Evolutionary conservation across 2,797 vertebrate genomes (phyloP).

Genomic region (Pseudomugil gertrudae): DNA sequence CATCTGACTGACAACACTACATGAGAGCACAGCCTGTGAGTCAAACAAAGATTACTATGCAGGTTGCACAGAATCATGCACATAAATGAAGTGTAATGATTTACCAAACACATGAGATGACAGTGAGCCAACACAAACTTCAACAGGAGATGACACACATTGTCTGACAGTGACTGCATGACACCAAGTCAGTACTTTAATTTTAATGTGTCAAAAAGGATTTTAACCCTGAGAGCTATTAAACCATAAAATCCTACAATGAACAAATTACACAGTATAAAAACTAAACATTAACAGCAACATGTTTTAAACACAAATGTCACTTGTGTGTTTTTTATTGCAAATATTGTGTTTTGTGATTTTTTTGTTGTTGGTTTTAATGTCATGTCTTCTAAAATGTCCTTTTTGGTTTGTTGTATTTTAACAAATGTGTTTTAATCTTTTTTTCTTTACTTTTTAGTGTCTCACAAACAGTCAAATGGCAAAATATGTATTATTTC

Average conservation of each 20-base stretch:
- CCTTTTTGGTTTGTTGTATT: neutral
- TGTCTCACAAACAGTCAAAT: neutral
- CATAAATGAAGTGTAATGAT: slow-evolving; percentile 33
- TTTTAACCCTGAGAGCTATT: slow-evolving; percentile 6
- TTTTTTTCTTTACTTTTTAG: no score
- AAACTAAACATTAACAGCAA: neutral
- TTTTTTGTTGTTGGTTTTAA: neutral
- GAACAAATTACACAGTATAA: neutral
- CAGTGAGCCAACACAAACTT: slow-evolving; percentile 29
- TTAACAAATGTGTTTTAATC: neutral
- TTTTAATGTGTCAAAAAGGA: neutral
- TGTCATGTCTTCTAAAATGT: neutral
- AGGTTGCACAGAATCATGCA: slow-evolving; percentile 41
- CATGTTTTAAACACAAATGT: neutral
- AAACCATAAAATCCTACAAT: neutral
- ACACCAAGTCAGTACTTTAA: slow-evolving; percentile 55
- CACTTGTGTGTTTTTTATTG: neutral
- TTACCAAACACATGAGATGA: slow-evolving; percentile 37
- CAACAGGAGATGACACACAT: slow-evolving; percentile 21
- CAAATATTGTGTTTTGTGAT: neutral
- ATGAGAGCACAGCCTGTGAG: slow-evolving; percentile 35
- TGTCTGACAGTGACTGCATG: slow-evolving; percentile 61
- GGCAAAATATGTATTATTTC: neutral
- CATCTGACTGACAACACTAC: slow-evolving; percentile 44
- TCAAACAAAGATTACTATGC: slow-evolving; percentile 22